Base-by-base conservation (phyloP, 23 tunicate species). In the Trididemnum clinides region DNA sequence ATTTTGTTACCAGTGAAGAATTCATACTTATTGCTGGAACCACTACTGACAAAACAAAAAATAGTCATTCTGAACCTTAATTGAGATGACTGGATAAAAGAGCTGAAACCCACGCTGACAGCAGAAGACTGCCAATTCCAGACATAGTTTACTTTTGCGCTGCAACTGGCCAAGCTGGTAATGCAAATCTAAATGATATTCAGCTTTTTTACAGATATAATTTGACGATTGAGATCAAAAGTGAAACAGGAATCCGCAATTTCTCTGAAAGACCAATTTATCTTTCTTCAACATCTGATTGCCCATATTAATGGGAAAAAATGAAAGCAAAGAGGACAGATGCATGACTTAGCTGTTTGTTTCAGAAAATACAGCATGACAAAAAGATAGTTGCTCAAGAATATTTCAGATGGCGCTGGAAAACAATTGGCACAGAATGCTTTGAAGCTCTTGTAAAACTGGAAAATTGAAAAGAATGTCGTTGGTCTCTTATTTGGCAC, bases 271-370 rank as follows among this genome's bases (percentile, higher is more conserved):
- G 28, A 73, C 2, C 80, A 73, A 73, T 73, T 73, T 37, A 38
- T 36, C 29, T 73, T 73, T 39, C 57, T 57, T 36, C 57, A 28
- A 2, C 80, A 38, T 57, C 38, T 73, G n/a, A n/a, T n/a, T n/a
- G n/a, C n/a, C n/a, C n/a, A n/a, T n/a, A n/a, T n/a, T 39, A 28
- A 73, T 73, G 80, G 80, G 2, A 73, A 73, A 23, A 28, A 28
- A 73, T 7, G 80, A 73, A 73, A 73, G 28, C 80, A 73, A 22
- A 37, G 80, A n/a, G 80, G 80, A 15, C 33, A 73, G 22, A 23
- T 73, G 80, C 26, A 36, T 19, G 57, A 73, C 30, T 73, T 73
- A 28, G 80, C 80, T 19, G 80, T 73, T 57, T 73, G 80, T 15
- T 54, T 73, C 7, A 73, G 57, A 73, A 57, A 28, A 7, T 73